Base-by-base conservation (phyloP, 2,888 invertebrate genomes). In the Ariolimax columbianus region DNA sequence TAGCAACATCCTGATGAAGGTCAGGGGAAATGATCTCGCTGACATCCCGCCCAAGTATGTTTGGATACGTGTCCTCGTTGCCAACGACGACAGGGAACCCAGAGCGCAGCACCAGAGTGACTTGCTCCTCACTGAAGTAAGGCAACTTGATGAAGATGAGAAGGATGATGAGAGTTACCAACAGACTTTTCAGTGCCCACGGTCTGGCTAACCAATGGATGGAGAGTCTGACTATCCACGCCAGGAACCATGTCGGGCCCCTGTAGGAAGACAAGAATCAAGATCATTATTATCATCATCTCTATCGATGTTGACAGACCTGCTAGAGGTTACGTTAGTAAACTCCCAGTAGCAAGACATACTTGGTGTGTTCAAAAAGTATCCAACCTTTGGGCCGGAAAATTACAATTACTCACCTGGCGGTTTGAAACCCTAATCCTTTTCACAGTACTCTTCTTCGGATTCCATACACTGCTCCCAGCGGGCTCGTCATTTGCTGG, bases 1-100 rank as follows among this genome's bases (percentile, higher is more conserved):
- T 78, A 30, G 83, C 83, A 51, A 83, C 83, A 70, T 83, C 83
- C 70, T 83, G 77, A 26, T 78, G 83, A 14, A 83, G 77, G 23
- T 83, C 77, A 7, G 77, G n/a, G 0, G 83, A 77, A 4, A 83
- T 77, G 7, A 68, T 68, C 36, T 70, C 83, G 19, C 70, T 83
- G 38, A 83, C 83, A 51, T 83, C 83, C 14, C n/a, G 33, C 30
- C 68, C 83, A 1, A 83, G 43, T 11, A 83, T 70, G n/a, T 66
- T 83, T 23, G 83, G 83, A 30, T 83, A 83, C 0, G 77, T 78
- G 40, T 83, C 83, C 23, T 77, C 68, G 0, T 33, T 33, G 23
- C 26, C 7, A 26, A 83, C 59, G 30, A 83, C 23, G 19, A 83
- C 36, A 2, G 83, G 83, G 36, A 83, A 78, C 3, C 83, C 83